Evolutionary conservation across 1,140 invertebrate genomes (phyloP), one percentile per base, ranked within the genome.

Genomic region (Drusus annulatus): DNA sequence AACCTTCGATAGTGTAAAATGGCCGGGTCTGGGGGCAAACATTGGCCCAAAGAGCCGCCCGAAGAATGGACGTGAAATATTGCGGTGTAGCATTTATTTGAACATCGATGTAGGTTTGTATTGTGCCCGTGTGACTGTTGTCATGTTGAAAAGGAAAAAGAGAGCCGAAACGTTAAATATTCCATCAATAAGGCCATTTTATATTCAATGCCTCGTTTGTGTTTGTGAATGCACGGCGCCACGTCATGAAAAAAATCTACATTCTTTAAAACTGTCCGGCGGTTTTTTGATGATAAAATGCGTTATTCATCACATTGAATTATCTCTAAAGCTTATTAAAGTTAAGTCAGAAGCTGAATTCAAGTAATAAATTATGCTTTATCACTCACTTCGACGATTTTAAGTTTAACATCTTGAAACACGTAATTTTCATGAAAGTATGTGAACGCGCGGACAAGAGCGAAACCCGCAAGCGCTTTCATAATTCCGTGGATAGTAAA

Each of bases 51-150:
- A 75, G 71, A 62, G 78, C 81, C 81, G 81, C 81, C 78, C 15
- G 60, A 77, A 80, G 81, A 83, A 80, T 80, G 79, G 76, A 78
- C 75, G 81, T 83, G 78, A 82, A 82, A 82, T 82, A 82, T 80
- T 82, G 81, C 78, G 81, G 81, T 77, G 81, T 82, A 82, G 80
- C 78, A 80, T 82, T 83, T 83, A 83, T 83, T 83, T 80, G 81
- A 83, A 83, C 78, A 78, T 80, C 62, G 54, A 75, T 52, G 78
- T 78, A 63, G 75, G 78, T 78, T 74, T 19, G 75, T 78, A 80
- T 80, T 83, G 81, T 83, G 62, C 62, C 36, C 54, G 74, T 75
- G 68, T 51, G 78, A 78, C 81, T 82, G 78, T 83, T 80, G 81
- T 76, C 71, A 68, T 69, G 78, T 74, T 80, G 78, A 83, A 83